Percentiles rank a stretch among this genome's conserved stretches.
Conservation (phyloP, 2,113 vertebrate genomes). For the Pogonocichla stellata region DNA sequence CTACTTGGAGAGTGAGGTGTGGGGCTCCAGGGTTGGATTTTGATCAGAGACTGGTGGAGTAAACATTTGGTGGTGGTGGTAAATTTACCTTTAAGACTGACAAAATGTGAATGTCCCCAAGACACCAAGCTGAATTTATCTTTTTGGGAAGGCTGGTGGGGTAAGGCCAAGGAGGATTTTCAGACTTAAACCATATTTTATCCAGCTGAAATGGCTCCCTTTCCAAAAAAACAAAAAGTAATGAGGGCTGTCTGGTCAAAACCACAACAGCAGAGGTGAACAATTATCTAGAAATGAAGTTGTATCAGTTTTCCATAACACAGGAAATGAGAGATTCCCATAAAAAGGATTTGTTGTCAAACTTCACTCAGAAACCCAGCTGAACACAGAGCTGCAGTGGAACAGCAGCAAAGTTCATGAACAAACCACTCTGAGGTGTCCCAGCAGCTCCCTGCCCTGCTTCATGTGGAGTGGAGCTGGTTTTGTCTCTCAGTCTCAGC, state of each 20-base stretch:
- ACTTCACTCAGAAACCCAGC: constrained; percentile 1
- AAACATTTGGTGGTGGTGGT: background rate
- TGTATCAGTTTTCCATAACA: background rate
- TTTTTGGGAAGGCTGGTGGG: background rate
- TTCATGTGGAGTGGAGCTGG: constrained; percentile 24
- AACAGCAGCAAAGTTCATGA: background rate
- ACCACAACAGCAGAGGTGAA: constrained; percentile 3
- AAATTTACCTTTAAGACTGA: background rate
- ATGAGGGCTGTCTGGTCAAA: background rate
- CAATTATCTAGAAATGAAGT: background rate
- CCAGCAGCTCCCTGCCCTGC: background rate
- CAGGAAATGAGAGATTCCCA: background rate
- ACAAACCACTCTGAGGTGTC: background rate
- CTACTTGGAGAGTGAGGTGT: rapidly evolving
- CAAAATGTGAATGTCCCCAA: background rate
- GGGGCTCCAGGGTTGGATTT: background rate
- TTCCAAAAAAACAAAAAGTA: background rate
- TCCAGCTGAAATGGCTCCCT: background rate
- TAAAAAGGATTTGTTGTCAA: constrained; percentile 2
- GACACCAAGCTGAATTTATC: rapidly evolving
- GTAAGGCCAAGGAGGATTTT: background rate
- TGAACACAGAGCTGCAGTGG: background rate
- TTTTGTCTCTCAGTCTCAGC: constrained; percentile 56
- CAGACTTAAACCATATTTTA: background rate
- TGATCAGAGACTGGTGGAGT: background rate